Evolutionary conservation across 1,140 invertebrate genomes (phyloP).

Genomic region (Trissolcus basalis): DNA sequence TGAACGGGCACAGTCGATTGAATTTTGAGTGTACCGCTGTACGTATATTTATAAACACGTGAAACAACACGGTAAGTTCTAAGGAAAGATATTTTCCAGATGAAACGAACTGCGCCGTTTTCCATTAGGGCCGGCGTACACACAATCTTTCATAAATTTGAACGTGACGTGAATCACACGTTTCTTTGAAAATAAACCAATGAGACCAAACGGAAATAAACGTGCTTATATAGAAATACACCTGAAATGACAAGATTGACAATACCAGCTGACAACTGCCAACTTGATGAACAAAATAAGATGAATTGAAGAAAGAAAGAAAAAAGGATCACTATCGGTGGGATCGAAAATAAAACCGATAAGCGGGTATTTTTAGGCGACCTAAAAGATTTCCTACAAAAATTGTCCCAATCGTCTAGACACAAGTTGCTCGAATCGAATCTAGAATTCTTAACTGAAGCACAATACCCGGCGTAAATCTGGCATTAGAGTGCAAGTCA

Average conservation of each 20-base stretch:
- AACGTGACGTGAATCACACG: constrained; percentile 24
- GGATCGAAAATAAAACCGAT: constrained; percentile 3
- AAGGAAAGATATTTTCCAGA: no score
- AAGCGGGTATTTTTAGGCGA: constrained; percentile 43
- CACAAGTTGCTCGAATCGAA: constrained; percentile 41
- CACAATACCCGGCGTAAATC: constrained; percentile 53
- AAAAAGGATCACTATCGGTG: no score
- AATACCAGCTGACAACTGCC: no score
- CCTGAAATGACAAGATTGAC: constrained; percentile 17
- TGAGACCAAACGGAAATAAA: constrained; percentile 35
- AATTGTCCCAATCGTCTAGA: constrained; percentile 50
- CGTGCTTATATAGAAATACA: constrained; percentile 28
- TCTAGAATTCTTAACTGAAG: constrained; percentile 51
- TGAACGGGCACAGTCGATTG: no score
- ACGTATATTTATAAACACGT: no score
- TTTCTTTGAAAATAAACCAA: constrained; percentile 45
- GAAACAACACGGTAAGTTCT: no score
- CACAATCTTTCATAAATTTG: constrained; percentile 2
- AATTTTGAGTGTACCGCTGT: no score
- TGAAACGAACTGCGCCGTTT: no score
- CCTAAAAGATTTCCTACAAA: constrained; percentile 28
- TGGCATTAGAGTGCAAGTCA: constrained; percentile 54
- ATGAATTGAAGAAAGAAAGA: background rate
- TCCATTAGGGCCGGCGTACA: no score
- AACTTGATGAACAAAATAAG: no score